Conservation (phyloP, 2,888 invertebrate genomes). For the Drosophila siamana region DNA sequence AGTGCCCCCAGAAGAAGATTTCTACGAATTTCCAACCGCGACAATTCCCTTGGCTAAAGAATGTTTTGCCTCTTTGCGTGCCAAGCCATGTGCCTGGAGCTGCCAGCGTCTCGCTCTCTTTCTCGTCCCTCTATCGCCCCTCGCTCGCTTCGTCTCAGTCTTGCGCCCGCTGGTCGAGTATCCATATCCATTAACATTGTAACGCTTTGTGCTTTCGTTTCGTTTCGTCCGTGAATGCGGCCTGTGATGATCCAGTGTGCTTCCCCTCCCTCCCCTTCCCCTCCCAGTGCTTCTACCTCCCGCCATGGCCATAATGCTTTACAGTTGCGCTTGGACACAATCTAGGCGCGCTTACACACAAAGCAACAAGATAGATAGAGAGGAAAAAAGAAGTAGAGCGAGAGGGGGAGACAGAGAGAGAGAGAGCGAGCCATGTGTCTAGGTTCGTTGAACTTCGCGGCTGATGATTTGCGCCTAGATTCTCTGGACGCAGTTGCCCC, state of each 20-base stretch:
- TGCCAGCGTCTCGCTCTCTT: constrained; percentile 1
- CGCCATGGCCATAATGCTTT: constrained; percentile 19
- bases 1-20: constrained; percentile 33
- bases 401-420: constrained; percentile 27
- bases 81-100: constrained; percentile 13
- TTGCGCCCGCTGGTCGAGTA: constrained; percentile 29
- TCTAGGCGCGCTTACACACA: constrained; percentile 64
- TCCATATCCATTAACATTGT: constrained; percentile 72
- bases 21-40: constrained; percentile 36
- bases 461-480: constrained; percentile 71
- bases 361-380: constrained; percentile 14
- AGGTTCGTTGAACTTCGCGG: constrained; percentile 74
- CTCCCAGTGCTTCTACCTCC: constrained; percentile 9
- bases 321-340: constrained; percentile 71
- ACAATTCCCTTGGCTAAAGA: constrained; percentile 35
- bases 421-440: constrained; percentile 24
- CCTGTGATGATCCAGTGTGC: constrained; percentile 29
- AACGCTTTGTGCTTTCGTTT: constrained; percentile 73
- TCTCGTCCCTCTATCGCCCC: constrained; percentile 22
- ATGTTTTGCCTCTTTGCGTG: constrained; percentile 29
- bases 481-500: constrained; percentile 47
- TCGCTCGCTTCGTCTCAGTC: constrained; percentile 12
- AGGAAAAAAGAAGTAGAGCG: constrained; percentile 23
- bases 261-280: constrained; percentile 1
- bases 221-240: constrained; percentile 58